Evolutionary conservation across 2,113 vertebrate genomes (phyloP), one percentile per base, ranked within the genome.

Genomic region (Semicossyphus pulcher): DNA sequence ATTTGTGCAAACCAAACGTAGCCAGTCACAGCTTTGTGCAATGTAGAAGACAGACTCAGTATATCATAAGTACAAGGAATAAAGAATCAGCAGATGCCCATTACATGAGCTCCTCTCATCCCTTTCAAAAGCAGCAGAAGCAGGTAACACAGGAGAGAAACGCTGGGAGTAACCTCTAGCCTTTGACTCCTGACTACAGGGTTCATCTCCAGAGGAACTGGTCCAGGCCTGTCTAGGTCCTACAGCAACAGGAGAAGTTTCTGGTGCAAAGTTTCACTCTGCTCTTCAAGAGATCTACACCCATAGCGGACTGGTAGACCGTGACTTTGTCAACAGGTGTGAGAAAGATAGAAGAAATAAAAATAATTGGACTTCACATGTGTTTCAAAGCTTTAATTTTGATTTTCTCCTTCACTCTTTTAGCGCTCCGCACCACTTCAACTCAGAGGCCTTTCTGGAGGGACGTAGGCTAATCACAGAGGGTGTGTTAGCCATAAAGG

Each of bases 361-460:
- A 6, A 58, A 20, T 28, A 9, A n/a, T 23, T 1, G 2, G 4
- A 37, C 3, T 10, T 11, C 2, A 5, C 2, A 2, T 21, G 15
- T 23, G 5, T 25, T 54, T 3, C 2, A 25, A 12, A 31, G 12
- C 1, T 41, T 28, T 16, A 29, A 10, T 29, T 54, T 5, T 45
- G 15, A 20, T 23, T 42, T 74, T 0, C 8, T 25, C 11, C 29
- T 10, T 39, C 18, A 41, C 2, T 44, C 1, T 76, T 54, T 42
- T 56, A 91, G 91, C 70, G 71, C 80, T 66, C 80, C 81, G 14
- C 86, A 93, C 60, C 93, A 94, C 59, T 93, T 94, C 64, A 91
- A 91, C 70, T 91, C 89, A 0, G 93, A 94, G 78, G 67, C 76
- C 10, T 93, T 94, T 47, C 8, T 39, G 3, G 81, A 88, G 54